A percentile compares a stretch with the other conserved stretches of the same genome.
These are phyloP conservation scores for Hirundichthys speculiger DNA, from an alignment of 2,113 vertebrate genomes.

Conservation along the genomic window DNA sequence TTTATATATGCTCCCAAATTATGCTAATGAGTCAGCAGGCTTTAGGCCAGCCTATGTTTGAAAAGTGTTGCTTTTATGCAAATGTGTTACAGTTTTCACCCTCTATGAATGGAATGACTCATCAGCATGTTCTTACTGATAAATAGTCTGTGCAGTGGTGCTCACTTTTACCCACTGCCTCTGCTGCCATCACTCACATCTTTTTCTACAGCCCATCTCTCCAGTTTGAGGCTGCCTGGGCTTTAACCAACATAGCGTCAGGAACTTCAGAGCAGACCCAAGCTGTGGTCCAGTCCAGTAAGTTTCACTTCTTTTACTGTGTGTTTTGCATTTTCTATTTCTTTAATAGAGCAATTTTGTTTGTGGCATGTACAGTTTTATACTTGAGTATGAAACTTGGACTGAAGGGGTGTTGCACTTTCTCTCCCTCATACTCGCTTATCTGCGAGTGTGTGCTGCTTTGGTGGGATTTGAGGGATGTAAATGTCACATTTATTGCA, in stretches of 20 bases:
- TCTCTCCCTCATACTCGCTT: too few relatives aligned
- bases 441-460: too few relatives aligned
- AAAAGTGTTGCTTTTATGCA: constrained; percentile 39
- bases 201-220: constrained; percentile 89
- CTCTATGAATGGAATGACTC: constrained; percentile 39
- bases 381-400: too few relatives aligned
- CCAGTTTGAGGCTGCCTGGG: constrained; percentile 99
- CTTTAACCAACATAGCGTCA: constrained; percentile 98
- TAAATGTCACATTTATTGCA: too few relatives aligned
- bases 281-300: constrained; percentile 98
- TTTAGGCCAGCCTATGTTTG: constrained; percentile 20
- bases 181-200: not conserved
- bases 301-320: constrained; percentile 67
- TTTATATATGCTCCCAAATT: constrained; percentile 40
- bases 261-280: constrained; percentile 99
- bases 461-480: too few relatives aligned
- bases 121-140: constrained; percentile 9
- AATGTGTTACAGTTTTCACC: constrained; percentile 51
- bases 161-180: not conserved
- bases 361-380: not conserved
- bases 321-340: not conserved
- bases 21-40: constrained; percentile 21
- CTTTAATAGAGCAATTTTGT: not conserved
- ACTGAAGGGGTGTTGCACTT: too few relatives aligned
- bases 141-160: not conserved